Base-by-base conservation (phyloP, 2,797 vertebrate genomes). In the Alosa sapidissima region DNA sequence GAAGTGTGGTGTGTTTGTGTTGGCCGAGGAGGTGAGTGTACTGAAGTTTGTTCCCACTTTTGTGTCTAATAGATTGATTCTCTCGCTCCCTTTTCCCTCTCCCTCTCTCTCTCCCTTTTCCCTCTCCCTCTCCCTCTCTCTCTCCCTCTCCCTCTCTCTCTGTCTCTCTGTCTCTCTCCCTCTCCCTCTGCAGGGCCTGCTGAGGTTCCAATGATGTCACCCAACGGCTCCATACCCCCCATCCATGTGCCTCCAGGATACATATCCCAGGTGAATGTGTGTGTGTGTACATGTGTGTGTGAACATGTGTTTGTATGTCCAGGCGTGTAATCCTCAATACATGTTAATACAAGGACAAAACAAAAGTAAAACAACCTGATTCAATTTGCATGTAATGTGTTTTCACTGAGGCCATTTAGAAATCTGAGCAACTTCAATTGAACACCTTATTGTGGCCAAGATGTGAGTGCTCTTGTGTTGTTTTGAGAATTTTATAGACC, bases 181-280 rank as follows among this genome's bases (percentile, higher is more conserved):
- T 85, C 47, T 92, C 89, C 92, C 90, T 90, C 84, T 84, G 5
- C 89, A 99, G 98, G 98, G 91, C 98, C 98, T 85, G 98, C 98
- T 87, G 98, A 99, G 91, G 98, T 99, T 93, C 98, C 98, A 86
- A 99, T 99, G 98, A 97, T 99, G 97, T 99, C 98, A 91, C 98
- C 98, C 52, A 98, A 99, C 89, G 98, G 98, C 87, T 99, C 98
- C 82, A 99, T 99, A 89, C 98, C 98, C 86, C 97, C 98, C 86
- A 99, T 99, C 90, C 98, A 99, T 36, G 97, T 99, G 48, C 98
- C 98, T 91, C 98, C 97, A 0, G 98, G 98, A 91, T 99, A 99
- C 90, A 98, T 99, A 94, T 99, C 98, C 91, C 98, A 99, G 97
- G 98, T 99, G 93, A 83, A 85, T 68, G 33, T 33, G 41, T 87